A percentile compares a stretch with the other conserved stretches of the same genome.
Evolutionary conservation across 1,140 invertebrate genomes (phyloP).

Genomic region (Cyclargus thomasi): DNA sequence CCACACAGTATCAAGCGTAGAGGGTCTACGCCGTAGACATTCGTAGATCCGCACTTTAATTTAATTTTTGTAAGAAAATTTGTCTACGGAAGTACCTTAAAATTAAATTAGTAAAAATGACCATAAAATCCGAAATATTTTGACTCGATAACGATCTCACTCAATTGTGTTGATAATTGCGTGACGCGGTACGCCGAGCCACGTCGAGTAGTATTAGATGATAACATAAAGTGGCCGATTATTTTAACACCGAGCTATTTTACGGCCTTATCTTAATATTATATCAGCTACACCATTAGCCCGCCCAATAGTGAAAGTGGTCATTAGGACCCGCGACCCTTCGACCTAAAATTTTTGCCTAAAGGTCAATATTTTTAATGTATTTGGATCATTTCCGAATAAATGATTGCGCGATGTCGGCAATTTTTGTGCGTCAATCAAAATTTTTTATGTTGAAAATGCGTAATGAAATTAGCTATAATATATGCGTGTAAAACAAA

Average conservation of each 20-base stretch:
- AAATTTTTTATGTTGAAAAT: not conserved
- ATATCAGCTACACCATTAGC: constrained; percentile 33
- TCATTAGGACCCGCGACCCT: constrained; percentile 15
- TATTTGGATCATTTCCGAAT: constrained; percentile 5
- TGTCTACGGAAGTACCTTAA: too few species aligned
- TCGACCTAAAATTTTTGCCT: constrained; percentile 1
- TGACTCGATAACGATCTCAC: not conserved
- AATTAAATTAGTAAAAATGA: not conserved
- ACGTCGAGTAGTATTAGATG: constrained; percentile 4
- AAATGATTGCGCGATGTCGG: not conserved
- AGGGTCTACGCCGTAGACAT: too few species aligned
- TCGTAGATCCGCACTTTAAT: too few species aligned
- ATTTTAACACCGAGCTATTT: constrained; percentile 17
- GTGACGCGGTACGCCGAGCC: not conserved
- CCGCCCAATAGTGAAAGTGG: constrained; percentile 22
- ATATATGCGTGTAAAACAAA: too few species aligned
- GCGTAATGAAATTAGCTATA: not conserved
- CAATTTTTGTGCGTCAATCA: not conserved
- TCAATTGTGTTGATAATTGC: constrained; percentile 8
- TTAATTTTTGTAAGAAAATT: too few species aligned
- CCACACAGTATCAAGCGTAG: too few species aligned
- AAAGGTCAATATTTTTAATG: not conserved
- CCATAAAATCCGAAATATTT: not conserved
- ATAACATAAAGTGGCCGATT: constrained; percentile 15
- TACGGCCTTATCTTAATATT: constrained; percentile 26